phyloP scores from a whole-genome alignment of 2,888 invertebrate genomes.

The Eremobia ochroleuca region DNA sequence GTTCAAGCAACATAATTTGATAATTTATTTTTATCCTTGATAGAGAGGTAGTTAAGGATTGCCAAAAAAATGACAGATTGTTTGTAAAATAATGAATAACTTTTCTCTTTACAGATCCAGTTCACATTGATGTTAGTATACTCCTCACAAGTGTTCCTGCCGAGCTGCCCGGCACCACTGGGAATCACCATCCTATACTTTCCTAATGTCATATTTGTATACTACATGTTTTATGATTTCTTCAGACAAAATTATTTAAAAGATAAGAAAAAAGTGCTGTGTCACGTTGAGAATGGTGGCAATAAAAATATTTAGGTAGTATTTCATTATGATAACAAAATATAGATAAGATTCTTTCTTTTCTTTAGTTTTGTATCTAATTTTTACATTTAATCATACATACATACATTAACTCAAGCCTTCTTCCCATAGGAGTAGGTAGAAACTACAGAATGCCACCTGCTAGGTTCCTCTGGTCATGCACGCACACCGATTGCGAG shows the following conservation, averaged over 20 bases:
- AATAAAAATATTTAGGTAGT: constrained; percentile 52
- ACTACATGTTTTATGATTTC: constrained; percentile 94
- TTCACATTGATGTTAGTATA: constrained; percentile 92
- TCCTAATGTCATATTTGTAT: constrained; percentile 92
- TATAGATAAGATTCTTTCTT: not conserved
- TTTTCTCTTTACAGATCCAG: constrained; percentile 90
- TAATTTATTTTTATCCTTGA: too few species aligned
- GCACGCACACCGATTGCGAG: not conserved
- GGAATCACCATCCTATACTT: constrained; percentile 90
- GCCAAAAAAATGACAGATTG: not conserved
- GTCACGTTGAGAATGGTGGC: constrained; percentile 45
- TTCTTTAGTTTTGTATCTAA: not conserved
- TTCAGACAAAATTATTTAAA: constrained; percentile 91
- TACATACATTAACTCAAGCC: not conserved
- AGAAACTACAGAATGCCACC: not conserved
- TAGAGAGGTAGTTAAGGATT: not conserved
- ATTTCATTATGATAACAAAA: not conserved
- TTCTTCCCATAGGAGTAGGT: not conserved
- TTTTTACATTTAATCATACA: not conserved
- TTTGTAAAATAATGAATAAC: not conserved
- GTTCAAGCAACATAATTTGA: too few species aligned
- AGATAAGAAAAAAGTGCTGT: constrained; percentile 51
- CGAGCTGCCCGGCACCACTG: constrained; percentile 90
- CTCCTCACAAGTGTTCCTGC: constrained; percentile 88
- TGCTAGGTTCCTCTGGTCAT: not conserved